Evolutionary conservation across 1,140 invertebrate species (phyloP).

Genomic region (Drosophila paulistorum): DNA sequence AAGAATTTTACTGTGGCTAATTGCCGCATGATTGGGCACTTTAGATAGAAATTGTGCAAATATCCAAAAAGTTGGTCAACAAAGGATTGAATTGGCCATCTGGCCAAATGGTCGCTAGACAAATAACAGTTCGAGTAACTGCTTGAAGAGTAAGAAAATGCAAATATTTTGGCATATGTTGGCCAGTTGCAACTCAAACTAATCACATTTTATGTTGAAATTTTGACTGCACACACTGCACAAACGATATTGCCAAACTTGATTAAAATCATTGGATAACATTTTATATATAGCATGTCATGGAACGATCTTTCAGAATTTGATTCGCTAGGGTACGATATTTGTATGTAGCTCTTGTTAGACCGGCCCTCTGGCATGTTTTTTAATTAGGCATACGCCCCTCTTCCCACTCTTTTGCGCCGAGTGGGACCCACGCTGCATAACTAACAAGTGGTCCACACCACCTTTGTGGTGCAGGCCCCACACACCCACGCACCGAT

Average conservation of each 20-base stretch:
- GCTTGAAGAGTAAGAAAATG: no score
- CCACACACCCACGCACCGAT: slow-evolving; percentile 10
- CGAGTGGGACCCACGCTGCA: slow-evolving; percentile 37
- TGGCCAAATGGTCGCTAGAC: not conserved
- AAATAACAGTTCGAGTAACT: no score
- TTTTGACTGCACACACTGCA: not conserved
- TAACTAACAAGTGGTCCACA: slow-evolving; percentile 55
- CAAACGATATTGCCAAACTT: not conserved
- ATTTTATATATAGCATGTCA: not conserved
- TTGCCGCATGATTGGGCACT: slow-evolving; percentile 47
- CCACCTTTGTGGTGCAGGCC: slow-evolving; percentile 9
- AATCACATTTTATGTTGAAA: no score
- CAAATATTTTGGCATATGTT: no score
- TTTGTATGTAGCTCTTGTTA: not conserved
- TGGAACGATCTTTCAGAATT: not conserved
- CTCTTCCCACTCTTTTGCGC: not conserved
- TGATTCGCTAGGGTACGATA: not conserved
- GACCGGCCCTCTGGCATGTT: slow-evolving; percentile 3
- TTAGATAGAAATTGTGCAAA: slow-evolving; percentile 49
- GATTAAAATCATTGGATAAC: not conserved
- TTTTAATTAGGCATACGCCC: slow-evolving; percentile 53
- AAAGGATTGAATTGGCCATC: not conserved
- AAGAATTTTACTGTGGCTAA: slow-evolving; percentile 32
- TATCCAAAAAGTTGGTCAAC: slow-evolving; percentile 24
- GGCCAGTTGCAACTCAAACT: no score